These are phyloP conservation scores for Pterobdella sp. DNA, from an alignment of 2,888 invertebrate species.

Conservation along the genomic window DNA sequence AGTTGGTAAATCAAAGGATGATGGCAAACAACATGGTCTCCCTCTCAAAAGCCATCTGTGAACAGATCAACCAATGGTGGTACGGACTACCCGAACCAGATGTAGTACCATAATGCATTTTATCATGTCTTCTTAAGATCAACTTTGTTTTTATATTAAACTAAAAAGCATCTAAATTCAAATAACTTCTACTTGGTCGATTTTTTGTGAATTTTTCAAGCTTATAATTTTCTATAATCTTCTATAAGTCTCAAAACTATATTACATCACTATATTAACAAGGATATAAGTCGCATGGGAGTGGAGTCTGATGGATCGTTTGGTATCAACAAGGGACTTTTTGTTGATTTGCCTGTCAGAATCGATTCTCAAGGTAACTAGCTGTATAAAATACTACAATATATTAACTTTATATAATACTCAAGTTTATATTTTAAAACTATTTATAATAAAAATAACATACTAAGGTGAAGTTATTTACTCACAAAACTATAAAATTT, in stretches of 20 bases:
- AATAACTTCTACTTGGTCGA: neutral
- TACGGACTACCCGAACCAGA: conserved; percentile 16
- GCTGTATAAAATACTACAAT: no score
- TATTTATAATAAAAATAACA: no score
- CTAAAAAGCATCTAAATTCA: neutral
- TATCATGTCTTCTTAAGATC: no score
- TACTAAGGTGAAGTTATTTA: no score
- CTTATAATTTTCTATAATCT: neutral
- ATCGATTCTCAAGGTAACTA: conserved; percentile 15
- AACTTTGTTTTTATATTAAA: no score
- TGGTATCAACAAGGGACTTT: conserved; percentile 27
- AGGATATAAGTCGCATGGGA: conserved; percentile 26
- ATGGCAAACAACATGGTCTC: neutral
- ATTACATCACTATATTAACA: neutral
- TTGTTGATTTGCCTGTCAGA: conserved; percentile 26
- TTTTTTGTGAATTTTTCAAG: neutral
- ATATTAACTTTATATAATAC: no score
- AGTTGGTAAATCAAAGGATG: conserved; percentile 23
- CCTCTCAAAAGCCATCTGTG: conserved; percentile 24
- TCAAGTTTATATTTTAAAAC: no score
- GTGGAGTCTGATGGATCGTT: conserved; percentile 31
- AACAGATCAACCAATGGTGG: conserved; percentile 30
- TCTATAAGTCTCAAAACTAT: neutral
- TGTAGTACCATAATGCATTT: neutral
- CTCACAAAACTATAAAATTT: no score